Percentiles rank a stretch among this genome's conserved stretches.
phyloP scores from a whole-genome alignment of 2,113 vertebrate species.

The Leptodactylus fuscus region DNA sequence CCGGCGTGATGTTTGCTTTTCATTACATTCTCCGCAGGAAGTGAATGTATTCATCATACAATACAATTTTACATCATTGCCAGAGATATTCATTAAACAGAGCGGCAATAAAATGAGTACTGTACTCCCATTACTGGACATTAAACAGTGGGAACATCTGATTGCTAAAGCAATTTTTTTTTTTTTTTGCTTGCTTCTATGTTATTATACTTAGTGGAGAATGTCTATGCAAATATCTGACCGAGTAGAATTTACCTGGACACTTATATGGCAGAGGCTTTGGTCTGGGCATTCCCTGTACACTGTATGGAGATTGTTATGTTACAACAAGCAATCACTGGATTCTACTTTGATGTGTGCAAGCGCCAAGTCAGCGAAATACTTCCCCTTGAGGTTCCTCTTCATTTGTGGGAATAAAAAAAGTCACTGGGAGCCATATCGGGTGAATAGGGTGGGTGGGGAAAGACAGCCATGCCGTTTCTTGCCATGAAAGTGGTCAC shows the following conservation, averaged over 20 bases:
- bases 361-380: too few species aligned
- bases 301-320: not conserved
- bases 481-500: too few species aligned
- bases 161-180: constrained; percentile 38
- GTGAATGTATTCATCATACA: constrained; percentile 69
- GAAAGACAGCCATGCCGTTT: too few species aligned
- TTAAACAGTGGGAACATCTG: constrained; percentile 58
- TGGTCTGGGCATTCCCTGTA: too few species aligned
- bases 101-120: constrained; percentile 49
- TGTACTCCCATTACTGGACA: constrained; percentile 58
- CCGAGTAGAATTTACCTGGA: constrained; percentile 8
- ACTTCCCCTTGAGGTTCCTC: too few species aligned
- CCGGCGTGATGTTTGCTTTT: constrained; percentile 65
- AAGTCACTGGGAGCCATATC: too few species aligned
- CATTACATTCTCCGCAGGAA: constrained; percentile 83
- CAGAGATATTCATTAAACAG: constrained; percentile 56
- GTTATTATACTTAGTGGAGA: constrained; percentile 29
- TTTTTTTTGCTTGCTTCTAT: constrained; percentile 2
- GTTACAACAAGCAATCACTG: too few species aligned
- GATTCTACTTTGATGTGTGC: too few species aligned
- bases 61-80: constrained; percentile 50
- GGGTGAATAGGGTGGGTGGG: too few species aligned
- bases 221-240: constrained; percentile 18
- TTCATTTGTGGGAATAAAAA: too few species aligned
- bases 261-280: too few species aligned